Evolutionary conservation across 2,888 invertebrate genomes (phyloP).

Genomic region (Arenicola marina): DNA sequence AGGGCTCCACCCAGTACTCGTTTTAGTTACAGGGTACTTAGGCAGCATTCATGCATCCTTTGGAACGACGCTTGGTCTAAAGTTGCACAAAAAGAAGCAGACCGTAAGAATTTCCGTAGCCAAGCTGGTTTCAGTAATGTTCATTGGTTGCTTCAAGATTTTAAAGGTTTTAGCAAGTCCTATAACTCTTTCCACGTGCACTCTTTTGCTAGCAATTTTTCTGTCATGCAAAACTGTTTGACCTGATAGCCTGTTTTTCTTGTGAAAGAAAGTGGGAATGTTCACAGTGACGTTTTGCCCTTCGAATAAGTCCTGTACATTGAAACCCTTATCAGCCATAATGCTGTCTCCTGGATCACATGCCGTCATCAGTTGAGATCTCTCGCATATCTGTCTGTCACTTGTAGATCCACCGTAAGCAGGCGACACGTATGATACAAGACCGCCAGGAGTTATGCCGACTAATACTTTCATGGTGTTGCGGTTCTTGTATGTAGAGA

Average conservation of each 20-base stretch:
- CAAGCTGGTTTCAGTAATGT: neutral
- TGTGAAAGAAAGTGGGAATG: conserved; percentile 34
- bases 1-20: neutral
- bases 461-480: conserved; percentile 36
- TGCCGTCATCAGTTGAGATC: neutral
- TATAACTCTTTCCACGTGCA: conserved; percentile 35
- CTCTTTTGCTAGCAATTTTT: conserved; percentile 31
- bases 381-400: conserved; percentile 27
- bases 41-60: neutral
- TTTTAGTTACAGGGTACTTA: neutral
- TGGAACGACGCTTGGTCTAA: conserved; percentile 15
- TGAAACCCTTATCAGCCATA: conserved; percentile 26
- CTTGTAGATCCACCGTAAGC: conserved; percentile 40
- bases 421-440: conserved; percentile 32
- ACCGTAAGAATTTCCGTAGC: conserved; percentile 3
- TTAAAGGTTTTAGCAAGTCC: conserved; percentile 24
- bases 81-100: conserved; percentile 14
- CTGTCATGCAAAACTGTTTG: conserved; percentile 22
- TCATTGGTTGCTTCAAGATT: conserved; percentile 13
- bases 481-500: conserved; percentile 39
- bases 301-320: conserved; percentile 31
- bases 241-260: conserved; percentile 29
- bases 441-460: conserved; percentile 37
- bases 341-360: conserved; percentile 9
- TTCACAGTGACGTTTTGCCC: conserved; percentile 28